Evolutionary conservation across 2,113 vertebrate species (phyloP), one percentile per base, ranked within the genome.

Genomic region (Myiopsitta monachus): DNA sequence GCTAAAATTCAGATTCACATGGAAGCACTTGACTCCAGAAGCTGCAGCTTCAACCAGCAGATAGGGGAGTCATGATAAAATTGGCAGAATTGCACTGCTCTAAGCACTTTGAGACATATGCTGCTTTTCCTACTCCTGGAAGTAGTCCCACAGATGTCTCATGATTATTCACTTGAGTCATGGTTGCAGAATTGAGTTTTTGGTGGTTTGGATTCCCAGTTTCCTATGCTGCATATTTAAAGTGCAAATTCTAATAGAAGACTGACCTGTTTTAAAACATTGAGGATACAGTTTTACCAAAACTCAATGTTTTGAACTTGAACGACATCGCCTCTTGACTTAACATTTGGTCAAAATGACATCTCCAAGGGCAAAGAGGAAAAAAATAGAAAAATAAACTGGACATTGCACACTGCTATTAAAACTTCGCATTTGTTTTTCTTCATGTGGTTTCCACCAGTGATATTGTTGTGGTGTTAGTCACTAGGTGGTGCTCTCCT

Each of bases 111-210:
- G 87, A 93, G 92, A 63, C 92, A 96, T 96, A 95, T 95, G 93
- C 91, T 94, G 84, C 87, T 96, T 91, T 91, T 84, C 52, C 84
- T 86, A 10, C 84, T 92, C n/a, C 82, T 96, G 96, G 91, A 94
- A 94, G 51, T 36, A 83, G 75, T 94, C 94, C 96, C 94, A 86
- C 90, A 87, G 93, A 95, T 94, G 92, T 77, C 92, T 95, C 75
- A 95, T 94, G 95, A 85, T 89, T 90, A 90, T 95, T 90, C 93
- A 43, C 91, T 96, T 90, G 87, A 96, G 82, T 97, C 89, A 85
- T 59, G 84, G 44, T 57, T 62, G 57, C 87, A 67, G 82, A 79
- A 69, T 38, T 81, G 93, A 87, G 19, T 61, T 85, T 64, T 76
- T 76, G 81, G 70, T 79, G 54, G 7, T 80, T 91, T 69, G 54